Evolutionary conservation across 2,888 invertebrate genomes (phyloP).

Genomic region (Drosophila meridionalis): DNA sequence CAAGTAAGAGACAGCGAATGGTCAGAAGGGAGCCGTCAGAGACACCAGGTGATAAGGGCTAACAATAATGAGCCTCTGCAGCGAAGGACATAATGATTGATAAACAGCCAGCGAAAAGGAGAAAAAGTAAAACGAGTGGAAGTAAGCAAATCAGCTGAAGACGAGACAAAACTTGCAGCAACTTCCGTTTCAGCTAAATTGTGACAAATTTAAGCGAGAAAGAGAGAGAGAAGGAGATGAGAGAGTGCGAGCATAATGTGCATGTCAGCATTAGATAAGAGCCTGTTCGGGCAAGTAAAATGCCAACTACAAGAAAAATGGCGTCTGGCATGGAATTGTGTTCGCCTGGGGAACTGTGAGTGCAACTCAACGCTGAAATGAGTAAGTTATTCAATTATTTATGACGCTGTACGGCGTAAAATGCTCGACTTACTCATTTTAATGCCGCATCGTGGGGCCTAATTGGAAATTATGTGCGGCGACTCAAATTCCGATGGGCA

Average conservation of each 20-base stretch:
- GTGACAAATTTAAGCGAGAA: conserved; percentile 65
- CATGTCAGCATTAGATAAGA: conserved; percentile 70
- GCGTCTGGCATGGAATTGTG: conserved; percentile 18
- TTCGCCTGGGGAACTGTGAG: conserved; percentile 9
- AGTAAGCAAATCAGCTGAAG: conserved; percentile 5
- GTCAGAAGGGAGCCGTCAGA: not conserved
- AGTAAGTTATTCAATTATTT: conserved; percentile 76
- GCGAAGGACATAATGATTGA: conserved; percentile 73
- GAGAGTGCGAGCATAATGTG: conserved; percentile 56
- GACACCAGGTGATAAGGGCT: conserved; percentile 34
- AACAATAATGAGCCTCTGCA: conserved; percentile 69
- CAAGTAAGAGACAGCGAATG: conserved; percentile 13
- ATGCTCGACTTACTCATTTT: conserved; percentile 43
- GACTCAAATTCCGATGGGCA: conserved; percentile 30
- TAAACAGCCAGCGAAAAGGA: conserved; percentile 44
- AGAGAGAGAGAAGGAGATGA: not conserved
- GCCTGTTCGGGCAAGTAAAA: conserved; percentile 23
- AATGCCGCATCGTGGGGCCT: conserved; percentile 50
- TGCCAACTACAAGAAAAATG: conserved; percentile 33
- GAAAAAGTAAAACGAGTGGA: not conserved
- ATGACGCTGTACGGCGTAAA: conserved; percentile 52
- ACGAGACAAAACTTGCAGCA: conserved; percentile 32
- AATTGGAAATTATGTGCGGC: conserved; percentile 67
- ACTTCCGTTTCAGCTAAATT: conserved; percentile 53
- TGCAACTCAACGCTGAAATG: conserved; percentile 47